phyloP scores from a whole-genome alignment of 2,797 vertebrate species.

The Pantherophis vulpinus region DNA sequence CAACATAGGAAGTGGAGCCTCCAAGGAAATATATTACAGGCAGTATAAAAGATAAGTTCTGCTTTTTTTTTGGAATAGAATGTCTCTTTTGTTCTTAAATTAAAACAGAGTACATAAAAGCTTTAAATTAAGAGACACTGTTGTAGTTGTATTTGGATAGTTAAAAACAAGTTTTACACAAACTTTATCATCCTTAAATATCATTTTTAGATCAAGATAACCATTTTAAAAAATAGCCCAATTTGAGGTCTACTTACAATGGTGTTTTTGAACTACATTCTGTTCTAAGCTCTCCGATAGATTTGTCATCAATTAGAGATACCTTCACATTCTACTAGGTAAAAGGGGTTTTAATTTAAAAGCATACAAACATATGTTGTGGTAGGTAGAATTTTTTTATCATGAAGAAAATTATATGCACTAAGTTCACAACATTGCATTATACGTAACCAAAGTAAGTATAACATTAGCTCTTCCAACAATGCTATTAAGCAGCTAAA shows the following conservation, averaged over 20 bases:
- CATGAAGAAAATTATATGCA: constrained; percentile 36
- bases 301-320: constrained; percentile 50
- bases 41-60: not conserved
- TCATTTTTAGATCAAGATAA: constrained; percentile 19
- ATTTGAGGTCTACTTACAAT: constrained; percentile 11
- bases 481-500: constrained; percentile 51
- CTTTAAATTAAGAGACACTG: not conserved
- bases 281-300: constrained; percentile 46
- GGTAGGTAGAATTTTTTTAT: constrained; percentile 35
- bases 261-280: not conserved
- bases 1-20: not conserved
- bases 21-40: not conserved
- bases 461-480: constrained; percentile 22
- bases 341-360: constrained; percentile 31
- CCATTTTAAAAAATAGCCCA: constrained; percentile 5
- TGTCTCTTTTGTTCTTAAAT: not conserved
- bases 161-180: not conserved
- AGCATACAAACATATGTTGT: constrained; percentile 13
- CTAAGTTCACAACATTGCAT: constrained; percentile 38
- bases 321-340: constrained; percentile 30
- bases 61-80: not conserved
- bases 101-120: not conserved
- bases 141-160: not conserved
- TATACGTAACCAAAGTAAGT: constrained; percentile 35
- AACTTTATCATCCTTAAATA: constrained; percentile 5